These are phyloP conservation scores for Hemicentrotus pulcherrimus DNA, from an alignment of 35 echinoderm and acorn worm species.

Conservation along the genomic window DNA sequence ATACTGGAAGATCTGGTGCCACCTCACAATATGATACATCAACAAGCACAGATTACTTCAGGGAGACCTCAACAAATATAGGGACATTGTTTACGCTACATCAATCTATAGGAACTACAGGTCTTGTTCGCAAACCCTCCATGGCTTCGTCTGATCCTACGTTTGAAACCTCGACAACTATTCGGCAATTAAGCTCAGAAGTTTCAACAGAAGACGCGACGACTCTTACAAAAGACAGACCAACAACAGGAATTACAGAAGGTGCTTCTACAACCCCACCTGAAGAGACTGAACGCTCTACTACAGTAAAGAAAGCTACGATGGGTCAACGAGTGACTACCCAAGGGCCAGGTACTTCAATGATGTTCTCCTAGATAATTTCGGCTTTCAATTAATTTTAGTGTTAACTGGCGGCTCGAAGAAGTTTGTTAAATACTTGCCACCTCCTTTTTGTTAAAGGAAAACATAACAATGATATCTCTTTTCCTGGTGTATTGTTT, in stretches of 20 bases:
- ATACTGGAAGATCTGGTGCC: too few species aligned
- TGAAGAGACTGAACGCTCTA: background rate
- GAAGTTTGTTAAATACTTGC: too few species aligned
- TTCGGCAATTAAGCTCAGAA: background rate
- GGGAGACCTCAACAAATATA: background rate
- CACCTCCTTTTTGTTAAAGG: too few species aligned
- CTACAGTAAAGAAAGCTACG: background rate
- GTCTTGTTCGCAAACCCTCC: too few species aligned
- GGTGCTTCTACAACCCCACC: background rate
- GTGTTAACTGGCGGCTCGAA: too few species aligned
- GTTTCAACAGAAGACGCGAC: background rate
- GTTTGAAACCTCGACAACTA: background rate
- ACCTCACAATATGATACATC: background rate
- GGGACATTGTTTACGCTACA: too few species aligned
- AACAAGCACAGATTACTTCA: background rate
- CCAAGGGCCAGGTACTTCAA: background rate
- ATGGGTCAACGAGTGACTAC: background rate
- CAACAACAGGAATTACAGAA: background rate
- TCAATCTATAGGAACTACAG: background rate
- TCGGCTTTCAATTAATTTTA: too few species aligned
- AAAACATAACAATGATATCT: too few species aligned
- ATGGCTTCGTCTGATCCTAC: background rate
- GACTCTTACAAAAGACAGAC: background rate
- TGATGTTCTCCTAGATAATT: too few species aligned
- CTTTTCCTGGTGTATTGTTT: too few species aligned